Conservation (phyloP, 2,888 invertebrate species). For the Eledone cirrhosa region DNA sequence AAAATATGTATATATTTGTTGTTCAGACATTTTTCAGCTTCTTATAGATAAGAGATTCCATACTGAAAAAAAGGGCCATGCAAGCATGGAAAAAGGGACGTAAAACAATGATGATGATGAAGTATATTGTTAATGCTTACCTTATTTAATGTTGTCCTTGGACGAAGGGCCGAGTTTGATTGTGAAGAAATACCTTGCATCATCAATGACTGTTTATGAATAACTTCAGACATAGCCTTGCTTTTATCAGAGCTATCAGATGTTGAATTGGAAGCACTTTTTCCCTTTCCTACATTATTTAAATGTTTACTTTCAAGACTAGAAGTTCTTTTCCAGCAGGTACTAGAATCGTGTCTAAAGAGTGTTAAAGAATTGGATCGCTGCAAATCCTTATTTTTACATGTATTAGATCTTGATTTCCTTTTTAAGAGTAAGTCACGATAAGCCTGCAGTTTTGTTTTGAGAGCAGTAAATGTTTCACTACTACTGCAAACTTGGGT, state of each 20-base stretch:
- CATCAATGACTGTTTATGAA: neutral
- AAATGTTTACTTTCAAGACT: neutral
- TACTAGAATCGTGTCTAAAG: neutral
- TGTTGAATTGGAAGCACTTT: neutral
- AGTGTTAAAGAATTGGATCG: slow-evolving; percentile 21
- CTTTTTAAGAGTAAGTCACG: slow-evolving; percentile 48
- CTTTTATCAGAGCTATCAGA: neutral
- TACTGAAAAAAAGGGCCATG: too few species aligned
- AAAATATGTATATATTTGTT: too few species aligned
- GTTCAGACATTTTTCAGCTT: too few species aligned
- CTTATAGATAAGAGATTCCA: too few species aligned
- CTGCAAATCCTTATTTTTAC: neutral
- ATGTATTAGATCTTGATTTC: neutral
- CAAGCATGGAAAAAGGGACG: too few species aligned
- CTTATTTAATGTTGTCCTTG: slow-evolving; percentile 6
- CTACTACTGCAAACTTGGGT: slow-evolving; percentile 30
- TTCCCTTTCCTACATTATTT: neutral
- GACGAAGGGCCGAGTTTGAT: neutral
- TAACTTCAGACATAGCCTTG: neutral
- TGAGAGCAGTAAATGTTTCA: slow-evolving; percentile 50
- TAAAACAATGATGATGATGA: too few species aligned
- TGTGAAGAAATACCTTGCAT: slow-evolving; percentile 24
- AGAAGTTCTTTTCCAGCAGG: neutral
- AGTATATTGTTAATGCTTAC: neutral
- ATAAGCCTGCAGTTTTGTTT: slow-evolving; percentile 57